Evolutionary conservation across 2,797 vertebrate species (phyloP).

Genomic region (Toxotes lorentzi): DNA sequence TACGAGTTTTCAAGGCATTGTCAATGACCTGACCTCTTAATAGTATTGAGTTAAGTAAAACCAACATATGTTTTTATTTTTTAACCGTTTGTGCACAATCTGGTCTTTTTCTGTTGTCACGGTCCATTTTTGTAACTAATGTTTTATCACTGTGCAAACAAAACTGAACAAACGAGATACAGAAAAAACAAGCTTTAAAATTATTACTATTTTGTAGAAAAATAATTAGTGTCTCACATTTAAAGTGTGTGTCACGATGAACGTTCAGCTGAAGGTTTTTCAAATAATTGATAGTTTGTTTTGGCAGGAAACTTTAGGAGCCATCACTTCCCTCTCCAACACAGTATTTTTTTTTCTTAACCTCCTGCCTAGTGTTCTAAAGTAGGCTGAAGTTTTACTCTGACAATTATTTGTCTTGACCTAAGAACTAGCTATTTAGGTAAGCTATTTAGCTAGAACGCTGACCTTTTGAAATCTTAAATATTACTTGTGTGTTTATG

Average conservation of each 20-base stretch:
- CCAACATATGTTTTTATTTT: constrained; percentile 19
- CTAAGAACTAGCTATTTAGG: not conserved
- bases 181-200: constrained; percentile 29
- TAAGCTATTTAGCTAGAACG: not conserved
- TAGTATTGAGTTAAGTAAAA: constrained; percentile 45
- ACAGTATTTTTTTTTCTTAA: not conserved
- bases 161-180: constrained; percentile 12
- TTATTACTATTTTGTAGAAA: not conserved
- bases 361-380: not conserved
- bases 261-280: not conserved
- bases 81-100: constrained; percentile 48
- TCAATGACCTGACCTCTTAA: constrained; percentile 25
- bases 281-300: not conserved
- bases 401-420: not conserved
- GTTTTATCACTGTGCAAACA: constrained; percentile 57
- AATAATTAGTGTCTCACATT: constrained; percentile 14
- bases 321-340: constrained; percentile 1
- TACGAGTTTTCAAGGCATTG: constrained; percentile 32
- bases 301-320: not conserved
- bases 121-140: constrained; percentile 41
- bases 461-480: not conserved
- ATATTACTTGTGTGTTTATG: not conserved
- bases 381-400: not conserved
- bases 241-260: constrained; percentile 23
- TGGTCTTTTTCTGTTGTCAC: constrained; percentile 47